These are phyloP conservation scores for Cryptoprocta ferox DNA, from an alignment of 2,797 vertebrate species.

Conservation along the genomic window DNA sequence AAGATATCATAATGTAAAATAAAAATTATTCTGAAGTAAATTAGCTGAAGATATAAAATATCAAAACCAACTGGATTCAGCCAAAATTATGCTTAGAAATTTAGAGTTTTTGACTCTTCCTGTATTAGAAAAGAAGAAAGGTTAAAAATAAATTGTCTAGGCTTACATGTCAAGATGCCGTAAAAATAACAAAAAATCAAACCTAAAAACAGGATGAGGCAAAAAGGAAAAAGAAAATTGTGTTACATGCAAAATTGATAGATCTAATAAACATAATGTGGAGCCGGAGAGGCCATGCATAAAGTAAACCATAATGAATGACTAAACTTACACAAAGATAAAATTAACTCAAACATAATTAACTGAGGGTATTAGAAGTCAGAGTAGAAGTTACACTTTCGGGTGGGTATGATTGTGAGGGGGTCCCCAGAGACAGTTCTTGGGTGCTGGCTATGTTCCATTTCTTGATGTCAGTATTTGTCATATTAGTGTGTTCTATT, in stretches of 20 bases:
- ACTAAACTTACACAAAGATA: neutral
- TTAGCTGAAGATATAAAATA: neutral
- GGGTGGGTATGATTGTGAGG: neutral
- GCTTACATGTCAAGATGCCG: neutral
- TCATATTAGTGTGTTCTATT: neutral
- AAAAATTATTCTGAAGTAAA: neutral
- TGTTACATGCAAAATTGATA: neutral
- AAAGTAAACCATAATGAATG: neutral
- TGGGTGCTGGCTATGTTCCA: neutral
- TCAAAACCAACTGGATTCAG: neutral
- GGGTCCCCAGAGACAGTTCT: fast-evolving
- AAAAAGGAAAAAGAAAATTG: neutral
- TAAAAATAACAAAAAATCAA: neutral
- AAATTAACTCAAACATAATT: neutral
- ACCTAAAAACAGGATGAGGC: neutral
- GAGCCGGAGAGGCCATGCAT: neutral
- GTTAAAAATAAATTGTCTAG: neutral
- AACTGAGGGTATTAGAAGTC: neutral
- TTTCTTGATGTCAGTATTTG: neutral
- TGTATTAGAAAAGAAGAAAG: neutral
- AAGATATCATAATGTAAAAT: neutral
- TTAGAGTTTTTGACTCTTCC: neutral
- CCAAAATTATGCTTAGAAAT: neutral
- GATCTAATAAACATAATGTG: neutral
- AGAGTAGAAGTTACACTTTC: neutral